Base-by-base conservation (phyloP, 2,888 invertebrate genomes). In the Troides oblongomaculatus region DNA sequence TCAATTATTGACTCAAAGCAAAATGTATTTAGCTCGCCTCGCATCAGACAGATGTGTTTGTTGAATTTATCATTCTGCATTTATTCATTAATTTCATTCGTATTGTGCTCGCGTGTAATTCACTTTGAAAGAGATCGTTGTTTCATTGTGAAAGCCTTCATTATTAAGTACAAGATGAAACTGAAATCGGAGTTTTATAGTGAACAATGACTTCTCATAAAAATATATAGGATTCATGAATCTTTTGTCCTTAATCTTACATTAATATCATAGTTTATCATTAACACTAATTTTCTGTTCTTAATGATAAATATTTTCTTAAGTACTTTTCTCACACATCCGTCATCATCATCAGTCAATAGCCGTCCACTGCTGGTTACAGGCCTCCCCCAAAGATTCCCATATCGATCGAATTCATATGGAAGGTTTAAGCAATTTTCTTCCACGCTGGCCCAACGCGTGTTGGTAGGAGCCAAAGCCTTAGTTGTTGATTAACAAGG, bases 21-120 rank as follows among this genome's bases (percentile, higher is more conserved):
- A 65, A 65, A 59, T 39, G n/a, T n/a, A 65, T 64, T 58, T 43
- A 46, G 59, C 65, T 59, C 25, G 46, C 59, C 25, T 23, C 12
- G 43, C 39, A 39, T 58, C 57, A 23, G 65, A 46, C 65, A 59
- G 46, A 46, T 59, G 59, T 46, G 25, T 43, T 59, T 46, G 25
- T 59, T 46, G 46, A 59, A 59, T 64, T 56, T 46, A 64, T 65
- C 25, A 43, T 65, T 58, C 46, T 36, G 46, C 58, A 43, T 50
- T 59, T 53, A 53, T 53, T 53, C 18, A 58, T 58, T 64, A 65
- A 65, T 59, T 30, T 43, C 59, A 59, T 65, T 59, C 43, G 58
- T 59, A 59, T 65, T 59, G 25, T 25, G 25, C n/a, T 65, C n/a
- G 25, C 18, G 25, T 58, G 12, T 57, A 58, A 58, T 58, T 64